Conservation (phyloP, 2,797 vertebrate species). For the Dromococcyx pavoninus region DNA sequence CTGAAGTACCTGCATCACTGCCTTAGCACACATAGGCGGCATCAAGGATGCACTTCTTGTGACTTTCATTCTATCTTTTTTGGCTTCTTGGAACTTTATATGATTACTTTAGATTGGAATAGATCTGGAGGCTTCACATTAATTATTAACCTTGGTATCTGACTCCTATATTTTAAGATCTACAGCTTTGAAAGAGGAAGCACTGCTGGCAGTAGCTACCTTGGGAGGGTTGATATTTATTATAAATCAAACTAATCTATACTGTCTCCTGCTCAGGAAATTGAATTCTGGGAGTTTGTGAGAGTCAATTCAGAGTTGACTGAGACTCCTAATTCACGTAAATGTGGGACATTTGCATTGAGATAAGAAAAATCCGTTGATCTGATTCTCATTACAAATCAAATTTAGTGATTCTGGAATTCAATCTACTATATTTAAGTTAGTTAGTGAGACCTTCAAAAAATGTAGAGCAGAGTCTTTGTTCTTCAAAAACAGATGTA, state of each 20-base stretch:
- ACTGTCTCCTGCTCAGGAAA: conserved; percentile 48
- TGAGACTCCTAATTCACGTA: conserved; percentile 18
- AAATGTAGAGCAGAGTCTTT: background rate
- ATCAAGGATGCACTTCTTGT: background rate
- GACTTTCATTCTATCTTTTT: background rate
- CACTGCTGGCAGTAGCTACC: conserved; percentile 9
- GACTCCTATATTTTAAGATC: conserved; percentile 38
- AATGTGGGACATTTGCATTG: background rate
- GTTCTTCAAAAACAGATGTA: conserved; percentile 27
- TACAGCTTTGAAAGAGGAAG: conserved; percentile 29
- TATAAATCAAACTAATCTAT: conserved; percentile 64
- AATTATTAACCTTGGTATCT: conserved; percentile 55
- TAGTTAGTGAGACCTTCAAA: background rate
- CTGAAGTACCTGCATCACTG: background rate
- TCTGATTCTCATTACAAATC: conserved; percentile 32
- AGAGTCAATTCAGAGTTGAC: conserved; percentile 21
- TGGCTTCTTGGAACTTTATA: conserved; percentile 28
- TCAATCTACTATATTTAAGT: background rate
- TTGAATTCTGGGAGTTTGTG: conserved; percentile 18
- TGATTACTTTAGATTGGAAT: conserved; percentile 31
- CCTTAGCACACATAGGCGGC: background rate
- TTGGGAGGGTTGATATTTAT: conserved; percentile 40
- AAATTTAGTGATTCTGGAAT: background rate
- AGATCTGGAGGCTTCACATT: conserved; percentile 44
- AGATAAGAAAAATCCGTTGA: conserved; percentile 52